Evolutionary conservation across 1,140 invertebrate species (phyloP), one percentile per base, ranked within the genome.

Genomic region (Drosophila setifemur): DNA sequence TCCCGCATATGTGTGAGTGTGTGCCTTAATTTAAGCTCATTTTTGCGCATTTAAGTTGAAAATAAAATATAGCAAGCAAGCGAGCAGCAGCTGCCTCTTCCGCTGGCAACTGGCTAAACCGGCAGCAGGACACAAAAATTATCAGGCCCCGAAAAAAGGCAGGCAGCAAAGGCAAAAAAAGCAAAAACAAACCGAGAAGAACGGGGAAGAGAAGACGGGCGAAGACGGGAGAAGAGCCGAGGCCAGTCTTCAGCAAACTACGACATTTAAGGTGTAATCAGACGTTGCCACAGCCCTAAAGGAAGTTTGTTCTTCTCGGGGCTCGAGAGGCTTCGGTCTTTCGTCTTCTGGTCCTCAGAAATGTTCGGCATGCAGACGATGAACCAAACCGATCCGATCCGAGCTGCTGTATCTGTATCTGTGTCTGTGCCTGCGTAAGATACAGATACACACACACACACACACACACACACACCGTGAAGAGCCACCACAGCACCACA

Each of bases 21-120:
- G 69, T 79, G 79, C 81, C 75, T 85, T 86, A 85, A 85, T 85
- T 85, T 85, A 75, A 75, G 81, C 81, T 86, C 81, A 85, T 85
- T 83, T 82, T 73, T 85, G 78, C 78, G 78, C 78, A 85, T 83
- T 85, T 85, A 85, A 85, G 42, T 85, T 81, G 81, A 75, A 85
- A 71, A 83, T 83, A 85, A 85, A 85, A 37, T 72, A 75, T 74
- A 75, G 45, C 67, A 69, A 54, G 57, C 45, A 42, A 57, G 23
- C 60, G 47, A 53, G 43, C 31, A 72, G 63, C 63, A 73, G 74
- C 63, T 71, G 74, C 67, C 52, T 71, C 68, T 71, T 71, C 68
- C 68, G 54, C 49, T 75, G 57, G 48, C 58, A 71, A 81, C 47
- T 82, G 75, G 77, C 68, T 77, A 29, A 73, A 76, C 60, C 77